Base-by-base conservation (phyloP, 1,140 invertebrate genomes). In the Tribolium castaneum region DNA sequence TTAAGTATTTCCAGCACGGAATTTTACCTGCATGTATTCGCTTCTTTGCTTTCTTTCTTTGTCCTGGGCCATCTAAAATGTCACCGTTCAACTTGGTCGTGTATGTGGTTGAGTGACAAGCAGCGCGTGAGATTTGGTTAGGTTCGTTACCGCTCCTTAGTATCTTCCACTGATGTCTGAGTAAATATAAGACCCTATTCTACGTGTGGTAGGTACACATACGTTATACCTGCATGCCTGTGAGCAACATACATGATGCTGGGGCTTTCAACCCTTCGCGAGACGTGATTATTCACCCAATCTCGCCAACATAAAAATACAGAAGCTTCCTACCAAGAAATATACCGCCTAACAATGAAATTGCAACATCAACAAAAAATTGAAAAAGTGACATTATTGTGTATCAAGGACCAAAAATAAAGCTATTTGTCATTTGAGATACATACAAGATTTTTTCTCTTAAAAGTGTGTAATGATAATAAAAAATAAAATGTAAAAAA, bases 71-170 rank as follows among this genome's bases (percentile, higher is more conserved):
- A 56, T 76, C 10, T 52, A 59, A 76, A 75, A 73, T 70, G 74
- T 79, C 75, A 70, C 66, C 35, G 22, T 52, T 73, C 49, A 52
- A 52, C 49, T 14, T 73, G 49, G 71, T 39, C 71, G 51, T 71
- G 72, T 30, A 62, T 59, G 78, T 39, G 54, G 78, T 71, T 66
- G 75, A 30, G 16, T 76, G 78, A 34, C 30, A 72, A 52, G 35
- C 66, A 70, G 70, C 62, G 73, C 78, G 74, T 77, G 72, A 80
- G 70, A 80, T 77, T 77, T 72, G 70, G 74, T 79, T 76, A 80
- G 75, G 70, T 80, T 80, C 75, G 78, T 80, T 80, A 80, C 78
- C 71, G 45, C 62, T 62, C 71, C 71, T 52, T 73, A 73, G 71
- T 73, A 73, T 73, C 71, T 73, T 73, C 71, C 71, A 73, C 49